Evolutionary conservation across 2,797 vertebrate species (phyloP), one percentile per base, ranked within the genome.

Genomic region (Pithecia hirsuta): DNA sequence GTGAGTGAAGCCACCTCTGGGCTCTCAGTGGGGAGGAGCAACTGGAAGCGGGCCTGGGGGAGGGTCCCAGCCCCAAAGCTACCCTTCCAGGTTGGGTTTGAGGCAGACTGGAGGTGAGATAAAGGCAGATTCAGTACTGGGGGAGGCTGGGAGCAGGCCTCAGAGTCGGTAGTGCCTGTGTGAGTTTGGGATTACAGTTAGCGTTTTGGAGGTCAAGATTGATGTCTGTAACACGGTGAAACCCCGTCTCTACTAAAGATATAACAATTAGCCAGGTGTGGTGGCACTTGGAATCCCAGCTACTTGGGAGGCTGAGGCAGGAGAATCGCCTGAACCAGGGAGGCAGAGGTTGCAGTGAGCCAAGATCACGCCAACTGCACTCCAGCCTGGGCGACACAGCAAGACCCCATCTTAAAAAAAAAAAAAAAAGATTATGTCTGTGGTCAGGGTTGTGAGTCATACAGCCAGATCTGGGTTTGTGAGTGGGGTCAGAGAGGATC

Each of bases 1-100:
- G 99, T 99, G 98, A 99, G 99, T 98, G 33, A 81, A 67, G 39
- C 93, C 57, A 12, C 87, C 84, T 36, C 41, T 15, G 57, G 90
- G 74, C 64, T 67, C 39, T 88, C 17, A 72, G 82, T 24, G 95
- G 76, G 75, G 22, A 28, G 44, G 70, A 26, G 67, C 15, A 20
- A 4, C 7, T 7, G n/a, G 36, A 50, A 17, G 48, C 28, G 36
- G 46, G 2, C 6, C 81, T 7, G 0, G 8, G 79, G 75, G 39
- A 12, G 78, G 46, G 94, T 44, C 44, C 13, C 50, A 44, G 78
- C 46, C 76, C 41, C 52, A 28, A 57, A 55, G 28, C 59, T 24
- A 15, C 61, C 48, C 72, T 48, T 72, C 67, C 28, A 7, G 55
- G 26, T 39, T 20, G 33, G 20, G 48, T 76, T 5, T 26, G 57